Conservation (phyloP, 2,888 invertebrate species). For the Hydroisotoma schaefferi region DNA sequence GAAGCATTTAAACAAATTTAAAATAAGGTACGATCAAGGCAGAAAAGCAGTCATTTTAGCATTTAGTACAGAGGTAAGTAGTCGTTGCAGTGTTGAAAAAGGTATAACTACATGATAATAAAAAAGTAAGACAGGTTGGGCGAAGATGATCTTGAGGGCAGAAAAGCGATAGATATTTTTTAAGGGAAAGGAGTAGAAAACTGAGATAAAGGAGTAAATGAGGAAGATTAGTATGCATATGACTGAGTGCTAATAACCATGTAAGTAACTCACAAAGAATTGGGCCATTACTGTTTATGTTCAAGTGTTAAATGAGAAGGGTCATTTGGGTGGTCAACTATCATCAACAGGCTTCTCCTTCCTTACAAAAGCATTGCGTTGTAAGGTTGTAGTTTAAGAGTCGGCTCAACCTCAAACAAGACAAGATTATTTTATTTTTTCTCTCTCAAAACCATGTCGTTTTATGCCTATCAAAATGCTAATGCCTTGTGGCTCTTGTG, state of each 20-base stretch:
- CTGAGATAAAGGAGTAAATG: constrained; percentile 30
- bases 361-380: constrained; percentile 21
- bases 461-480: constrained; percentile 45
- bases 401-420: constrained; percentile 22
- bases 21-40: neutral
- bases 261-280: constrained; percentile 48
- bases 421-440: constrained; percentile 4
- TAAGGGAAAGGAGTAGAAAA: constrained; percentile 8
- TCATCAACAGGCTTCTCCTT: constrained; percentile 45
- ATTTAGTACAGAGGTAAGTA: too few species aligned
- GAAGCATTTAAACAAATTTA: neutral
- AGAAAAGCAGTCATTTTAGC: too few species aligned
- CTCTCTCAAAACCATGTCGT: neutral
- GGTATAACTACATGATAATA: too few species aligned
- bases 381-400: constrained; percentile 27
- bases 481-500: constrained; percentile 37
- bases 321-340: constrained; percentile 49
- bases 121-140: neutral
- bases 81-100: too few species aligned
- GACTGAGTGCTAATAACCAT: constrained; percentile 49
- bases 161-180: neutral
- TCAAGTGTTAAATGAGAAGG: constrained; percentile 48
- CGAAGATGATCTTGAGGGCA: constrained; percentile 1
- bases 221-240: constrained; percentile 49
- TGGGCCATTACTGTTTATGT: constrained; percentile 48